These are phyloP conservation scores for Cheilosia scutellata DNA, from an alignment of 2,888 invertebrate genomes.

Conservation along the genomic window DNA sequence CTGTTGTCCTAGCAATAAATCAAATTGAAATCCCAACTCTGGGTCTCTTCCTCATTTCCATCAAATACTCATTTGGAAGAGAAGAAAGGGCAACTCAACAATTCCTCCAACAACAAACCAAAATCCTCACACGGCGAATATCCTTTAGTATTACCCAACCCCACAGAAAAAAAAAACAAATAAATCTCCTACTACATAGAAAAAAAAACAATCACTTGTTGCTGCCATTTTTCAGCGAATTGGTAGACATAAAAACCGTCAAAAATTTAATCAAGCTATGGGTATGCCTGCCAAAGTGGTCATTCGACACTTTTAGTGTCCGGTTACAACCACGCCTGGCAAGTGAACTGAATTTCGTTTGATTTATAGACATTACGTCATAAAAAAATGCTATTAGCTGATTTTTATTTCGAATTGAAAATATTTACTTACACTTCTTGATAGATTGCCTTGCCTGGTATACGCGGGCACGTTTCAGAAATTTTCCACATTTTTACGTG, in stretches of 20 bases:
- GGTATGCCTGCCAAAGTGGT: slow-evolving; percentile 6
- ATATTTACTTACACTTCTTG: slow-evolving; percentile 19
- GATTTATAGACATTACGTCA: slow-evolving; percentile 20
- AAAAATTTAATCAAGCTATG: slow-evolving; percentile 11
- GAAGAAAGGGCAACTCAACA: neutral
- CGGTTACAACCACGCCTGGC: neutral
- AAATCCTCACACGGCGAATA: slow-evolving; percentile 4
- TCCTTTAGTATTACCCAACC: neutral
- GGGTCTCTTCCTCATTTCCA: neutral
- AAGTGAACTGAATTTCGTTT: slow-evolving; percentile 7
- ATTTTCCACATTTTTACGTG: neutral
- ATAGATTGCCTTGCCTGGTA: slow-evolving; percentile 9
- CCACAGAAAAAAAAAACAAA: neutral
- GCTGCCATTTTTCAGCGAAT: neutral
- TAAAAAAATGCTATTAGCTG: neutral
- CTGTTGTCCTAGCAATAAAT: slow-evolving; percentile 10
- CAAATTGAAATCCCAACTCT: neutral
- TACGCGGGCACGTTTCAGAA: slow-evolving; percentile 22
- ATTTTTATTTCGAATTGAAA: slow-evolving; percentile 6
- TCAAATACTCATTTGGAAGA: slow-evolving; percentile 10
- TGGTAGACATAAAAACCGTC: neutral
- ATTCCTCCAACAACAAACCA: neutral
- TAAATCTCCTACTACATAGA: neutral
- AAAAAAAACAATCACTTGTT: slow-evolving; percentile 13
- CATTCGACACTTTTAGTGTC: slow-evolving; percentile 30